Conservation (phyloP, 2,113 vertebrate genomes). For the Shinisaurus crocodilurus region DNA sequence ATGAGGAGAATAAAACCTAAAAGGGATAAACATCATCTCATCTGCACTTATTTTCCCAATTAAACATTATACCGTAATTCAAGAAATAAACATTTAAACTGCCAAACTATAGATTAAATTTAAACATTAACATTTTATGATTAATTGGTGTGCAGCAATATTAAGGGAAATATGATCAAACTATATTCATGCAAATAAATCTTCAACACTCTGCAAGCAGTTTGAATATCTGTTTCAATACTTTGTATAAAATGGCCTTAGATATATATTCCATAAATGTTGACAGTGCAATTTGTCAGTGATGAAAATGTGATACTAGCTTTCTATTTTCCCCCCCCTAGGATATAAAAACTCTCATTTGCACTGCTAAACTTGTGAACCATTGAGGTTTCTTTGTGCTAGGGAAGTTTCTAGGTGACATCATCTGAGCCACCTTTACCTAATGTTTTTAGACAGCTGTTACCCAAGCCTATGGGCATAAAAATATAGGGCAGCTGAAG, state of each 20-base stretch:
- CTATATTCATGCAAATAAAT: slow-evolving; percentile 77
- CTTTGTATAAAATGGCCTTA: slow-evolving; percentile 79
- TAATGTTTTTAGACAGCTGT: slow-evolving; percentile 50
- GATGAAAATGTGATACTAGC: slow-evolving; percentile 79
- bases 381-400: slow-evolving; percentile 49
- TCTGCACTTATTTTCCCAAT: slow-evolving; percentile 74
- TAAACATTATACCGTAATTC: slow-evolving; percentile 71
- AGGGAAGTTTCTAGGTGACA: slow-evolving; percentile 53
- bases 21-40: slow-evolving; percentile 67
- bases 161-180: slow-evolving; percentile 68
- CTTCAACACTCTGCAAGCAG: slow-evolving; percentile 68
- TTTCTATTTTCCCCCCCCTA: slow-evolving; percentile 61
- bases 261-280: slow-evolving; percentile 76
- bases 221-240: slow-evolving; percentile 67
- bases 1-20: slow-evolving; percentile 66
- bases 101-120: slow-evolving; percentile 74
- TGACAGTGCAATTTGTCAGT: slow-evolving; percentile 76
- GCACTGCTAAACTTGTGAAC: slow-evolving; percentile 67
- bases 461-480: slow-evolving; percentile 22
- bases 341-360: slow-evolving; percentile 67
- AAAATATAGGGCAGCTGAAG: slow-evolving; percentile 56
- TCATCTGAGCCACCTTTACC: slow-evolving; percentile 44
- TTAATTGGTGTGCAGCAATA: slow-evolving; percentile 66
- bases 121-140: slow-evolving; percentile 69
- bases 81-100: slow-evolving; percentile 73